A percentile compares a stretch with the other conserved stretches of the same genome.
phyloP scores from a whole-genome alignment of 2,797 vertebrate species.

The Platyrinchus mystaceus region DNA sequence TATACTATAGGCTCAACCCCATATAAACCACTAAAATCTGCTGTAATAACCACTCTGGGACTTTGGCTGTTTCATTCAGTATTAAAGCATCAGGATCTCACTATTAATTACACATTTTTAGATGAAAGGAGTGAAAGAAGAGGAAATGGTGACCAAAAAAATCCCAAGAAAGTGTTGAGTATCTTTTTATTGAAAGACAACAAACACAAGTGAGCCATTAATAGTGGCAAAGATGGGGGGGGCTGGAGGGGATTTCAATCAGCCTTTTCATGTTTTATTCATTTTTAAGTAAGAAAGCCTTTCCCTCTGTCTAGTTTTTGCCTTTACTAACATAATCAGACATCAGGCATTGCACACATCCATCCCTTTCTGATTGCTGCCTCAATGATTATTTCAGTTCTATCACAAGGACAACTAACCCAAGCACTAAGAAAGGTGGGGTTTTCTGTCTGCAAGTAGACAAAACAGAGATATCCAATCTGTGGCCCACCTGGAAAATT shows the following conservation, averaged over 20 bases:
- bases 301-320: not conserved
- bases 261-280: not conserved
- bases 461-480: not conserved
- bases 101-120: not conserved
- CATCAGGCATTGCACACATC: not conserved
- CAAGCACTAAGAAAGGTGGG: not conserved
- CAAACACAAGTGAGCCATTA: not conserved
- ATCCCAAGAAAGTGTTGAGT: not conserved
- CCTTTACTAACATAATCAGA: not conserved
- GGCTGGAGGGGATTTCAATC: not conserved
- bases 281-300: not conserved
- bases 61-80: not conserved
- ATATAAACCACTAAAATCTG: not conserved
- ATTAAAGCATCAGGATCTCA: not conserved
- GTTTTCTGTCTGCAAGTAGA: not conserved
- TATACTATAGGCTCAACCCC: not conserved
- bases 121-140: not conserved
- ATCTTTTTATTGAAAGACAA: not conserved
- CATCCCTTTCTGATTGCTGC: not conserved
- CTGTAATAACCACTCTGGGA: not conserved
- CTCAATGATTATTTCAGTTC: not conserved
- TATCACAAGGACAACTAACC: not conserved
- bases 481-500: not conserved
- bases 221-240: not conserved
- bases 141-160: not conserved